phyloP scores from a whole-genome alignment of 2,888 invertebrate genomes.

The Geotrupes spiniger region DNA sequence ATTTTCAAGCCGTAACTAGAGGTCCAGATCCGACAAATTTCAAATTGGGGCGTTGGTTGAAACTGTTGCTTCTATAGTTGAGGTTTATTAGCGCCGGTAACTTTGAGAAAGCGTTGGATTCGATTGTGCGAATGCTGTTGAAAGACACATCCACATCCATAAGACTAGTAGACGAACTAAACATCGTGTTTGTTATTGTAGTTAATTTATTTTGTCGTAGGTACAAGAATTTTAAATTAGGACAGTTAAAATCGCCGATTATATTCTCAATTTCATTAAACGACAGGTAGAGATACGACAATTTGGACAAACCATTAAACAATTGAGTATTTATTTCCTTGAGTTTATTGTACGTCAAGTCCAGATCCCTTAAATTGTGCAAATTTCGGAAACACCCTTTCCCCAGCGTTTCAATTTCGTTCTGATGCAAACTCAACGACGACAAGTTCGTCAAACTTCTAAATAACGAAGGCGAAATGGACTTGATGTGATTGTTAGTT shows the following conservation, averaged over 20 bases:
- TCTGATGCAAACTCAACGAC: conserved; percentile 29
- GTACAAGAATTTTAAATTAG: conserved; percentile 27
- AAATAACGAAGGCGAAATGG: conserved; percentile 21
- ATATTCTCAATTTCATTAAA: conserved; percentile 29
- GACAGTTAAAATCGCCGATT: conserved; percentile 23
- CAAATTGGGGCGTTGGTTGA: conserved; percentile 1
- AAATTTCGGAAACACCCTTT: conserved; percentile 24
- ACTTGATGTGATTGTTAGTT: conserved; percentile 27
- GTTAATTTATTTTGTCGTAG: conserved; percentile 28
- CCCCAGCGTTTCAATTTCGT: conserved; percentile 27
- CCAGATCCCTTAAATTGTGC: conserved; percentile 24
- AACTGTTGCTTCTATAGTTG: conserved; percentile 21
- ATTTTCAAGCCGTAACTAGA: conserved; percentile 7
- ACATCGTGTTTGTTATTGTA: conserved; percentile 17
- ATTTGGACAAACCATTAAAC: conserved; percentile 23
- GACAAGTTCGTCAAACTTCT: conserved; percentile 21
- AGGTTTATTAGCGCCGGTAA: conserved; percentile 25
- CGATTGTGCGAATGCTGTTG: conserved; percentile 24
- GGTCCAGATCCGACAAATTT: conserved; percentile 14
- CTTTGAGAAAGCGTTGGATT: conserved; percentile 23
- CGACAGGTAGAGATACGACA: conserved; percentile 29
- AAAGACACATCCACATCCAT: conserved; percentile 27
- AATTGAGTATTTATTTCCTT: conserved; percentile 19
- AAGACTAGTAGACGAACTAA: conserved; percentile 20
- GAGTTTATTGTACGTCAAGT: conserved; percentile 27